phyloP scores from a whole-genome alignment of 2,888 invertebrate genomes.

The Stenolophus ochropezus region DNA sequence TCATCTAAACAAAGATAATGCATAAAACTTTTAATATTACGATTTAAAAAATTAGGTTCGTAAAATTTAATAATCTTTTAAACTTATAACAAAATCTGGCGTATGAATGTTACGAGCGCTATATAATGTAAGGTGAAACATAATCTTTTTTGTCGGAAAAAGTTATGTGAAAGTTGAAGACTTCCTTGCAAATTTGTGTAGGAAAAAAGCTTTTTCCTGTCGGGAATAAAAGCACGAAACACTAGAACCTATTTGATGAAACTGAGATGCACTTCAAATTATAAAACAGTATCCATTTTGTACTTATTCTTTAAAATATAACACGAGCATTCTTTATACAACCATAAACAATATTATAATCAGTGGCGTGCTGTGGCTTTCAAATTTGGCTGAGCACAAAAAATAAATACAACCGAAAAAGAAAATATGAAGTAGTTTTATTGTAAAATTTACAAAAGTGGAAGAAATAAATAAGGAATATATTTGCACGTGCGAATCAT shows the following conservation, averaged over 20 bases:
- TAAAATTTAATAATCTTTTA: not conserved
- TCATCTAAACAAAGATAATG: not conserved
- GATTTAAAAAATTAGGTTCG: not conserved
- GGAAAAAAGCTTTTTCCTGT: slow-evolving; percentile 5
- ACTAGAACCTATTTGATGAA: not conserved
- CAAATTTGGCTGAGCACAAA: too few species aligned
- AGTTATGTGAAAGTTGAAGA: not conserved
- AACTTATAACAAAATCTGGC: not conserved
- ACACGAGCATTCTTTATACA: too few species aligned
- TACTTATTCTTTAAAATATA: too few species aligned
- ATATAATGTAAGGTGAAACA: not conserved
- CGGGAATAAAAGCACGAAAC: not conserved
- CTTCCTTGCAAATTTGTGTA: not conserved
- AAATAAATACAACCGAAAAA: too few species aligned
- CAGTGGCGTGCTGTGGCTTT: too few species aligned
- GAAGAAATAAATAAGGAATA: too few species aligned
- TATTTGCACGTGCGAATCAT: too few species aligned
- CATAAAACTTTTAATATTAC: not conserved
- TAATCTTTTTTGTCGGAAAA: not conserved
- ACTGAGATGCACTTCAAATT: not conserved
- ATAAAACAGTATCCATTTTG: too few species aligned
- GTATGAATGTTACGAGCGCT: not conserved
- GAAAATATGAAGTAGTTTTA: too few species aligned
- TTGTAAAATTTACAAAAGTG: too few species aligned
- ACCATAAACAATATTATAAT: too few species aligned